These are phyloP conservation scores for Pedionomus torquatus DNA, from an alignment of 2,113 vertebrate genomes.

Conservation along the genomic window DNA sequence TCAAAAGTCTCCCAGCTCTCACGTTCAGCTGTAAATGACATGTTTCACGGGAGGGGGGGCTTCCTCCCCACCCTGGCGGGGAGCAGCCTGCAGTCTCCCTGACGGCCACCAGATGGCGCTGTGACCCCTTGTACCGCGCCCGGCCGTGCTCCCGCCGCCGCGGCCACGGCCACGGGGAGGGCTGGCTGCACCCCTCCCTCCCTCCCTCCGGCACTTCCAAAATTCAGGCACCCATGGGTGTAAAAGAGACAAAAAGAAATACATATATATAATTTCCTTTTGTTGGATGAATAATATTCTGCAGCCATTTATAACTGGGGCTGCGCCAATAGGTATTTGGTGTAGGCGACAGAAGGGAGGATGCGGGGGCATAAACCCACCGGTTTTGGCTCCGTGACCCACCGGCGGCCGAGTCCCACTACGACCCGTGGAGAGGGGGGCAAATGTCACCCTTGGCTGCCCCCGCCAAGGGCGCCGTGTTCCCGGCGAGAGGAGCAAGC, in stretches of 20 bases:
- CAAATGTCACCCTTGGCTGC: too few relatives aligned
- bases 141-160: too few relatives aligned
- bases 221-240: not conserved
- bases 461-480: not conserved
- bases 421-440: too few relatives aligned
- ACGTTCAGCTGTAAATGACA: rapidly evolving
- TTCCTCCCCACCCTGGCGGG: rapidly evolving
- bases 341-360: not conserved
- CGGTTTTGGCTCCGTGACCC: not conserved
- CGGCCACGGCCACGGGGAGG: too few relatives aligned
- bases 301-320: not conserved
- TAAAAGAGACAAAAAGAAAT: rapidly evolving
- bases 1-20: rapidly evolving
- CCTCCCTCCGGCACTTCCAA: rapidly evolving
- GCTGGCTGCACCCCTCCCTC: too few relatives aligned
- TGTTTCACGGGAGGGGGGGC: rapidly evolving
- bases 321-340: not conserved
- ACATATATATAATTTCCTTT: not conserved
- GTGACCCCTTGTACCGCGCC: conserved; percentile 23
- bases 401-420: too few relatives aligned
- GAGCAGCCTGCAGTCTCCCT: not conserved
- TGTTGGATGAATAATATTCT: not conserved
- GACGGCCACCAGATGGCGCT: conserved; percentile 59
- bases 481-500: not conserved
- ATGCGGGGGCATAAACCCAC: not conserved